Evolutionary conservation across 2,888 invertebrate genomes (phyloP).

Genomic region (Girardia tigrina): DNA sequence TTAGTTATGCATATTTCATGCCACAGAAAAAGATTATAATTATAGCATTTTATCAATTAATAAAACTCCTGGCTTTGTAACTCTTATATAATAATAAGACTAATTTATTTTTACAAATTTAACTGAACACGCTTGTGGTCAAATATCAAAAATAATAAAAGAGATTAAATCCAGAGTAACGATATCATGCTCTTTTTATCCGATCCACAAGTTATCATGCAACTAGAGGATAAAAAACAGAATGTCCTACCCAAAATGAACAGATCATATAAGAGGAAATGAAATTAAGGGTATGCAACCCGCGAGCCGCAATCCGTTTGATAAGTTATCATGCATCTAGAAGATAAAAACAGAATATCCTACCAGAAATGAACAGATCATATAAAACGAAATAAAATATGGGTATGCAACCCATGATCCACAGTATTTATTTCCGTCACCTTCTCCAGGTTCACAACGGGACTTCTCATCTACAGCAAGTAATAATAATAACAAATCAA

Average conservation of each 20-base stretch:
- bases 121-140: too few species aligned
- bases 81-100: too few species aligned
- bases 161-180: background rate
- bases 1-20: too few species aligned
- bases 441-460: background rate
- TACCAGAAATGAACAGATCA: constrained; percentile 92
- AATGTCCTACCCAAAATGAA: constrained; percentile 96
- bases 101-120: too few species aligned
- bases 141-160: too few species aligned
- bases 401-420: constrained; percentile 66
- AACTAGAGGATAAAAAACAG: too few species aligned
- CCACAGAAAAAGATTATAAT: too few species aligned
- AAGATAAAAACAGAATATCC: background rate
- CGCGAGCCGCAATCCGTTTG: constrained; percentile 23
- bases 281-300: constrained; percentile 93
- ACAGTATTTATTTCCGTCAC: constrained; percentile 41
- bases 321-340: background rate
- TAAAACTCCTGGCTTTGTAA: too few species aligned
- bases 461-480: background rate
- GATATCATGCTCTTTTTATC: background rate
- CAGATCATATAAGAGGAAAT: constrained; percentile 97
- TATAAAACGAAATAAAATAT: constrained; percentile 98
- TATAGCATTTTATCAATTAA: too few species aligned
- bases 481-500: background rate
- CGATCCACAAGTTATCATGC: background rate